Base-by-base conservation (phyloP, 2,113 vertebrate genomes). In the Panthera tigris region DNA sequence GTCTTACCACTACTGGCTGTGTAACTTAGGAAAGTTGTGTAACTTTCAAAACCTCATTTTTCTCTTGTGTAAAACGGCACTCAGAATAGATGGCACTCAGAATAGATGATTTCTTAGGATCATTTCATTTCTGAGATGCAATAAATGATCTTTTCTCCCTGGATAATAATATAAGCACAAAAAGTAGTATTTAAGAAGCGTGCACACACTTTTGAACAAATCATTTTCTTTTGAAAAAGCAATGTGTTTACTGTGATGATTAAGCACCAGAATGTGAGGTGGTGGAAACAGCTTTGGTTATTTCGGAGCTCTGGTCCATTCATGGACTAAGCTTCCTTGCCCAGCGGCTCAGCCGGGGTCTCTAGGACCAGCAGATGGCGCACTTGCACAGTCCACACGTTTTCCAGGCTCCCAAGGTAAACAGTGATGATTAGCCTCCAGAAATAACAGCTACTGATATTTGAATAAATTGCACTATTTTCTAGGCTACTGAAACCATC, bases 301-400 rank as follows among this genome's bases (percentile, higher is more conserved):
- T 7, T 79, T 74, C 10, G 9, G n/a, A n/a, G 27, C 31, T 55
- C 1, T 61, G 12, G 4, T 29, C 0, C 2, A 9, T 33, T 36
- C 23, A 0, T 7, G 6, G 1, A 19, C 36, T 50, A 27, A 23
- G 6, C 39, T 0, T 65, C 73, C 19, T 29, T 50, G n/a, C 63
- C 31, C 12, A 1, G 50, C 0, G 0, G 6, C 11, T 8, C 50
- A 11, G 48, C 21, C 1, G 1, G 50, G 63, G 27, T 79, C 48
- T n/a, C 45, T 25, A 31, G 1, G 7, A 27, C 96, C 98, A 97
- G 96, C 98, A 99, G 99, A 97, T 98, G 99, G 99, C 98, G 98
- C 91, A 96, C 97, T 98, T 98, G 98, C 98, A 97, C 96, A 97
- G 98, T 95, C 63, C 88, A 98, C 97, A 63, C 50, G 76, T 94